These are phyloP conservation scores for Erythrolamprus reginae DNA, from an alignment of 2,113 vertebrate genomes.

Conservation along the genomic window DNA sequence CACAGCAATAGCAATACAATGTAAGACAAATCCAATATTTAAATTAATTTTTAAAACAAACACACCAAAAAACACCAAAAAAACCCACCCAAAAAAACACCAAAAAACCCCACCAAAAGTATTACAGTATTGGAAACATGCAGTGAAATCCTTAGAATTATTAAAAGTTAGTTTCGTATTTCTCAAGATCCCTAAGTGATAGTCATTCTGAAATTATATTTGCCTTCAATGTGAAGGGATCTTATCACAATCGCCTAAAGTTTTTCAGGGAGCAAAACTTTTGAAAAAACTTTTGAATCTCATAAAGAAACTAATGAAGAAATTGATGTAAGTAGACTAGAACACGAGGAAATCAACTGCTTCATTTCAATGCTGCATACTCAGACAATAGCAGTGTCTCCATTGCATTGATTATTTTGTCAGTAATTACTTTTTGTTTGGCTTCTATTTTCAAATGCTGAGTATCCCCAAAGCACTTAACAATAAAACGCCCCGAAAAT, in stretches of 20 bases:
- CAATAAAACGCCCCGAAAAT: neutral
- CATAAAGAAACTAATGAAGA: neutral
- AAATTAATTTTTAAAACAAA: no score
- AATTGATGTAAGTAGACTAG: neutral
- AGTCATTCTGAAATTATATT: neutral
- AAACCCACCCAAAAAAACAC: no score
- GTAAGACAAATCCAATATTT: no score
- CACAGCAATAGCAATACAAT: no score
- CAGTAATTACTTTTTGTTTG: neutral
- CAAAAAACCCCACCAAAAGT: no score
- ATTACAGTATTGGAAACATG: neutral
- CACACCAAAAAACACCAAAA: no score
- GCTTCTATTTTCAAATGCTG: neutral
- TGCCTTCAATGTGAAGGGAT: neutral
- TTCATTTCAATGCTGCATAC: neutral
- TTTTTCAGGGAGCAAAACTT: neutral
- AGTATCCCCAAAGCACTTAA: neutral
- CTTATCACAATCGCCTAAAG: neutral
- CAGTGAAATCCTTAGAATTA: neutral
- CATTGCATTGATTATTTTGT: neutral
- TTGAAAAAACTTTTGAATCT: neutral
- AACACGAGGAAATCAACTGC: neutral
- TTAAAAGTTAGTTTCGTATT: neutral
- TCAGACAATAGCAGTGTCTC: no score
- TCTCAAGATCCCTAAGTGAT: neutral